These are phyloP conservation scores for Taurulus bubalis DNA, from an alignment of 2,113 vertebrate genomes.

Conservation along the genomic window DNA sequence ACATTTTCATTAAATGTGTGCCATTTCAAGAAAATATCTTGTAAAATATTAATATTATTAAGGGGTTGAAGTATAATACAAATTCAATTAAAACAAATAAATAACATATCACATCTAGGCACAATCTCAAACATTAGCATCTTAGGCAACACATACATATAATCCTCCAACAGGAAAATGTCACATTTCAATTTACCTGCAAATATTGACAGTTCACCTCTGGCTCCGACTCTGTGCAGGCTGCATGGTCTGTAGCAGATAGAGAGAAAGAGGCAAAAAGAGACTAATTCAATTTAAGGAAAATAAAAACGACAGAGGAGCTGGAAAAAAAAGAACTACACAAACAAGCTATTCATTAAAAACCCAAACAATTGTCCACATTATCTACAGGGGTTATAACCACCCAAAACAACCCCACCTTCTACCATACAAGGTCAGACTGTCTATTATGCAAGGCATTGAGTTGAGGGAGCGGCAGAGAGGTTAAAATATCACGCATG, in stretches of 20 bases:
- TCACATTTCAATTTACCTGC: constrained; percentile 63
- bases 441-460: constrained; percentile 39
- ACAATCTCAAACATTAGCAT: neutral
- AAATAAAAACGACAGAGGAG: neutral
- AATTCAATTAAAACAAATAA: neutral
- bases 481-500: constrained; percentile 62
- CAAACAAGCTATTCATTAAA: neutral
- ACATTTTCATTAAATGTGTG: neutral
- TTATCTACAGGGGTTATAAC: neutral
- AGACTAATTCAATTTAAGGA: neutral
- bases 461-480: constrained; percentile 21
- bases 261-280: neutral
- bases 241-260: constrained; percentile 44
- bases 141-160: neutral
- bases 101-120: neutral
- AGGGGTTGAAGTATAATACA: neutral
- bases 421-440: constrained; percentile 57
- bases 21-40: neutral
- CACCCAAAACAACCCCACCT: constrained; percentile 22
- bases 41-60: neutral
- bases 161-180: neutral
- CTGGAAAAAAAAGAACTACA: neutral
- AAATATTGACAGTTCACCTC: constrained; percentile 30
- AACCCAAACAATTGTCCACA: neutral
- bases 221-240: constrained; percentile 31